Conservation (phyloP, 2,888 invertebrate genomes). For the Bedellia somnulentella region DNA sequence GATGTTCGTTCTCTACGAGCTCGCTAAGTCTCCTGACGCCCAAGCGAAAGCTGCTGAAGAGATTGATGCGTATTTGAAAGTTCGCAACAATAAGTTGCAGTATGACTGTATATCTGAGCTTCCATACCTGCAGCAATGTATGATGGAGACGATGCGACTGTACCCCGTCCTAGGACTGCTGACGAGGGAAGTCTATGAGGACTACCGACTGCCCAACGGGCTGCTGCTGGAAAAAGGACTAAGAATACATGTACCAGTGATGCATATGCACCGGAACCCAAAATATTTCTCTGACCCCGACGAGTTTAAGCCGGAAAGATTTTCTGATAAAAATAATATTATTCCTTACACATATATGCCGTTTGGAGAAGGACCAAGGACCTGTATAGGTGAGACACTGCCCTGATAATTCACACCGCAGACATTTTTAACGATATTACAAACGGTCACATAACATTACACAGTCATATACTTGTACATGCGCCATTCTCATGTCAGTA, state of each 20-base stretch:
- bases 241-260: conserved; percentile 6
- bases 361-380: conserved; percentile 36
- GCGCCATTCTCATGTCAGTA: too few species aligned
- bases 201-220: conserved; percentile 1
- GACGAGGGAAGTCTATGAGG: conserved; percentile 15
- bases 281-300: conserved; percentile 6
- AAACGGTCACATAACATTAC: too few species aligned
- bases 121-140: conserved; percentile 42
- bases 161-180: conserved; percentile 30
- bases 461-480: too few species aligned
- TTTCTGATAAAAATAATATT: conserved; percentile 17
- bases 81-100: conserved; percentile 27
- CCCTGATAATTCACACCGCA: too few species aligned
- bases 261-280: conserved; percentile 6
- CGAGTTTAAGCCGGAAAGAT: conserved; percentile 5
- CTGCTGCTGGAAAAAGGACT: conserved; percentile 4
- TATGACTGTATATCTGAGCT: conserved; percentile 46
- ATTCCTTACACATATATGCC: conserved; percentile 30
- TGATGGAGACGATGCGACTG: conserved; percentile 38
- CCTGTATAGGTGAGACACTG: conserved; percentile 36
- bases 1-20: conserved; percentile 42
- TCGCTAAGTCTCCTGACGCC: conserved; percentile 37
- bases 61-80: conserved; percentile 24
- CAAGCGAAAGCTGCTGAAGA: conserved; percentile 41
- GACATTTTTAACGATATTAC: too few species aligned